Base-by-base conservation (phyloP, 2,888 invertebrate genomes). In the Erannis defoliaria region DNA sequence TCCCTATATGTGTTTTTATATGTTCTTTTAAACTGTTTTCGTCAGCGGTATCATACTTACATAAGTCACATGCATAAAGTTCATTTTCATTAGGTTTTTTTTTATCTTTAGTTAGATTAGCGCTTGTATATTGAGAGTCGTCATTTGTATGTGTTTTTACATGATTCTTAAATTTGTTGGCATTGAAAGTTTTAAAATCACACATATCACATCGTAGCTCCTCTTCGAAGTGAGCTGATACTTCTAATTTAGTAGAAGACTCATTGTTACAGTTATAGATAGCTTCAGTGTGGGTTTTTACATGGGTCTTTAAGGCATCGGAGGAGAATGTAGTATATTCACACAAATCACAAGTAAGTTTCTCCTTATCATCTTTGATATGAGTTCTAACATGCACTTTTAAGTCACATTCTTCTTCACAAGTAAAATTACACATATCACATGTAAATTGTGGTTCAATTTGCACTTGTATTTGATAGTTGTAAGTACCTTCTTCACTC, bases 161-260 rank as follows among this genome's bases (percentile, higher is more conserved):
- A 12, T 46, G 46, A n/a, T 31, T n/a, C 33, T 46, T 46, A 33
- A 46, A 46, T 31, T 3, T 3, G 10, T 46, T 19, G 18, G 31
- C 1, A n/a, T 18, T 31, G 12, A 19, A 46, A 6, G 49, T 16
- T 6, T 49, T 49, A 14, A 49, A 49, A 10, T 23, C 12, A 14
- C 49, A 49, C 23, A 49, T 14, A 35, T 49, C 49, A 49, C 49
- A 49, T 14, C 14, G n/a, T 4, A 9, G 8, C 9, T 49, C 21
- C 14, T 35, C 35, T 19, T 49, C 49, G 5, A 49, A 5, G 6
- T 49, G 35, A 2, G 35, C 6, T 3, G 49, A 35, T 2, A 35
- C 18, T 21, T 49, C 21, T 9, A 37, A 29, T 0, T 6, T 14
- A 4, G 6, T 23, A 10, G 14, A 9, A 0, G 26, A 16, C 9